Conservation (phyloP, 2,888 invertebrate species). For the Galerucella pusilla region DNA sequence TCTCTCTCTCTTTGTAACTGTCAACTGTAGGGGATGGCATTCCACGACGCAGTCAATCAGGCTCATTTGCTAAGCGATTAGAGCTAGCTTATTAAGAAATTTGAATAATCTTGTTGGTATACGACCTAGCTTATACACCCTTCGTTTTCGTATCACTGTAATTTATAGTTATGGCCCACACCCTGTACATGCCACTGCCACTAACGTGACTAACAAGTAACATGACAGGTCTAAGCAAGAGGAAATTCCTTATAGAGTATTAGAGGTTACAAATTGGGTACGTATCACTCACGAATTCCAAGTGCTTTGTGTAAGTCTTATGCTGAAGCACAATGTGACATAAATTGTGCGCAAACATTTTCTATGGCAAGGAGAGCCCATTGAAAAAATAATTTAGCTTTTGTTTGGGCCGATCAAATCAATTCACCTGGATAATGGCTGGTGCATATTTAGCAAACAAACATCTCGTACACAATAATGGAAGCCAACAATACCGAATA, state of each 20-base stretch:
- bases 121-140: not conserved
- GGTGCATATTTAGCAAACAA: too few species aligned
- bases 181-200: constrained; percentile 9
- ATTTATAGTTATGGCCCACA: constrained; percentile 14
- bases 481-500: too few species aligned
- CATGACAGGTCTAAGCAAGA: constrained; percentile 19
- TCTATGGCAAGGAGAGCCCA: too few species aligned
- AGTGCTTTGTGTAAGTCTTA: constrained; percentile 30
- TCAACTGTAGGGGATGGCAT: not conserved
- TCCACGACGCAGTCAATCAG: not conserved
- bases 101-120: constrained; percentile 9
- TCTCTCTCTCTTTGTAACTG: too few species aligned
- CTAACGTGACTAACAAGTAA: constrained; percentile 23
- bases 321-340: not conserved
- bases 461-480: too few species aligned
- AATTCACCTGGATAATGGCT: too few species aligned
- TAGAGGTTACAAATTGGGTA: constrained; percentile 33
- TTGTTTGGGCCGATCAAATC: too few species aligned
- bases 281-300: constrained; percentile 27
- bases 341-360: not conserved
- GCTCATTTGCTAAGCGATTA: not conserved
- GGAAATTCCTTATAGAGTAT: constrained; percentile 30
- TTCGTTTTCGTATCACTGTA: not conserved
- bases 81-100: not conserved
- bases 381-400: too few species aligned